Base-by-base conservation (phyloP, 2,797 vertebrate genomes). In the Coregonus sp. region DNA sequence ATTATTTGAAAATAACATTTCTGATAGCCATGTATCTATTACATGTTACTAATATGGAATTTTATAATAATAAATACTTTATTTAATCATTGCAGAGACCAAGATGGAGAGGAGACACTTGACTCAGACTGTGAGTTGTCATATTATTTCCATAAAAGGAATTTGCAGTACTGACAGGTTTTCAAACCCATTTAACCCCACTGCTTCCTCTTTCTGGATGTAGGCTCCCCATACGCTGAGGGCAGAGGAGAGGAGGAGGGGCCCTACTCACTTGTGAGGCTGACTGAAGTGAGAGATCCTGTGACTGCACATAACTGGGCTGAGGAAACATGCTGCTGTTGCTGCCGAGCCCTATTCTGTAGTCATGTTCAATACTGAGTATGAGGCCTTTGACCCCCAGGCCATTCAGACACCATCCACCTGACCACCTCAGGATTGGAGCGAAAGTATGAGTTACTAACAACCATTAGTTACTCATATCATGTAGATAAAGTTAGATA, bases 211-310 rank as follows among this genome's bases (percentile, higher is more conserved):
- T 69, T 35, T 20, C 9, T 16, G 50, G 9, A 7, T 56, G 3
- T 20, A 79, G 77, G 73, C 16, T 74, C 67, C 52, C 72, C 67
- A 14, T 75, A 79, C 9, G 11, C 25, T 61, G 77, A 25, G 65
- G 72, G 33, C 7, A 61, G 37, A 18, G 56, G 72, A 63, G 67
- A 47, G 40, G 40, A 71, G 16, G n/a, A 50, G 9, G 77, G n/a
- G 11, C 33, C 37, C 6, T 75, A 71, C 33, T 79, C 72, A 33
- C 50, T 74, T 37, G 52, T 61, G 14, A 67, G 51, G 29, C 67
- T 70, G 16, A 9, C 73, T 7, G 66, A 63, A 25, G 33, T 20
- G 20, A 7, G 35, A 74, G 12, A 40, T 14, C 11, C n/a, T 35
- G 37, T 37, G 20, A 35, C 52, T 63, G 52, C 51, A 68, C 37